A percentile compares a stretch with the other conserved stretches of the same genome.
Evolutionary conservation across 1,140 invertebrate species (phyloP).

Genomic region (Lepidurus apus): DNA sequence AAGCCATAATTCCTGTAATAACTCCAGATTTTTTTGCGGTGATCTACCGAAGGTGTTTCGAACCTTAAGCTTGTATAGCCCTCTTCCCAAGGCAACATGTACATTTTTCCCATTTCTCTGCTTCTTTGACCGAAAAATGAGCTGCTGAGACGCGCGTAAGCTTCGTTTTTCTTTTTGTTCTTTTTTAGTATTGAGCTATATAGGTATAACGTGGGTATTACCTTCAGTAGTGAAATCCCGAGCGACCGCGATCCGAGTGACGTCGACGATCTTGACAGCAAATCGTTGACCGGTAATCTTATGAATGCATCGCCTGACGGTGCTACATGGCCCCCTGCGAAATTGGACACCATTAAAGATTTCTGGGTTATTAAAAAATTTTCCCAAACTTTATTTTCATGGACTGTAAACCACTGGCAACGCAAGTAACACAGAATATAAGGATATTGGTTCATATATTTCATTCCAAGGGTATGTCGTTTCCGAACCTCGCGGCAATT

Average conservation of each 20-base stretch:
- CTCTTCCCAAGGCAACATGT: too few species aligned
- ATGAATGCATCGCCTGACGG: conserved; percentile 92
- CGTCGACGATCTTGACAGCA: conserved; percentile 98
- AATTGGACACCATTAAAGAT: conserved; percentile 35
- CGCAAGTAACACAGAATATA: too few species aligned
- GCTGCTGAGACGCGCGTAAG: too few species aligned
- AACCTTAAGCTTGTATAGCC: too few species aligned
- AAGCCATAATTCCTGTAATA: too few species aligned
- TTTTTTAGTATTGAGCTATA: neutral
- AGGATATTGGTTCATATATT: neutral
- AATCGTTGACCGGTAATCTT: conserved; percentile 90
- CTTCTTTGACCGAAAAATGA: too few species aligned
- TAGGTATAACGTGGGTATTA: conserved; percentile 44
- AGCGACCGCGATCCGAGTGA: conserved; percentile 92
- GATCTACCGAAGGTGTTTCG: too few species aligned
- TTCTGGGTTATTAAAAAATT: neutral
- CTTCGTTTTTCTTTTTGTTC: too few species aligned
- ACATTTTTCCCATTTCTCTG: too few species aligned
- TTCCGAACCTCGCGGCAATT: neutral
- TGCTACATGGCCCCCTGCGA: conserved; percentile 93
- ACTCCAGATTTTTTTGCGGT: too few species aligned
- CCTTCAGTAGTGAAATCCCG: conserved; percentile 92
- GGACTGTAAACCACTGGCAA: too few species aligned
- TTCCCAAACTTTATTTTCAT: neutral
- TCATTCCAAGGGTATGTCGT: neutral